These are phyloP conservation scores for Metopolophium dirhodum DNA, from an alignment of 1,140 invertebrate genomes.

Conservation along the genomic window DNA sequence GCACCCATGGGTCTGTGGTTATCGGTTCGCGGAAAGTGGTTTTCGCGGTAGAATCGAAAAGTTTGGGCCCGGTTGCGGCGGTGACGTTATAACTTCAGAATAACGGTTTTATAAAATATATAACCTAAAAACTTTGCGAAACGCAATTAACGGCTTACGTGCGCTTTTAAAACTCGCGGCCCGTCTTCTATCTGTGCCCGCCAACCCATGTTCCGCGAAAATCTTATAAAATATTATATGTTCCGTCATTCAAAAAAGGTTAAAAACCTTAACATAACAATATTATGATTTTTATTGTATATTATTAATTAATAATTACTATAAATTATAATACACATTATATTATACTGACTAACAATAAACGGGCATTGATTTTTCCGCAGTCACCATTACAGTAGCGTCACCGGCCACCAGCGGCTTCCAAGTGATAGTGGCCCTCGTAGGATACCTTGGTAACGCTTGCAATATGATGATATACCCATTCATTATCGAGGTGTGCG, in stretches of 20 bases:
- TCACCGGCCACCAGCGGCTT: not conserved
- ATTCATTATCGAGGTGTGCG: not conserved
- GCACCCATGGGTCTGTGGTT: not conserved
- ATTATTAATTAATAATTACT: not conserved
- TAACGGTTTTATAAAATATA: constrained; percentile 13
- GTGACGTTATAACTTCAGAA: not conserved
- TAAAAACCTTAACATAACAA: no score
- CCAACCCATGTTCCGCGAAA: no score
- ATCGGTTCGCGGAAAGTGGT: not conserved
- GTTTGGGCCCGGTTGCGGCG: not conserved
- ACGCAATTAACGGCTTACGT: constrained; percentile 9
- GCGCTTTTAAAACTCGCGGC: not conserved
- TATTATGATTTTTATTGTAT: not conserved
- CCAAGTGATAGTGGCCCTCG: not conserved
- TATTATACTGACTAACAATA: no score
- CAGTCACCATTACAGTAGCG: not conserved
- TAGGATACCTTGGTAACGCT: not conserved
- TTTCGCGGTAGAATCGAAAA: not conserved
- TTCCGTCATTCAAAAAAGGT: no score
- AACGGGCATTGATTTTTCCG: not conserved
- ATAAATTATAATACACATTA: no score
- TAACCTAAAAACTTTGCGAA: constrained; percentile 7
- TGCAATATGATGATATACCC: constrained; percentile 3
- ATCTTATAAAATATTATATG: no score
- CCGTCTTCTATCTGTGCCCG: not conserved